phyloP scores from a whole-genome alignment of 2,797 vertebrate genomes.

The Lepidocolaptes lacrymiger region DNA sequence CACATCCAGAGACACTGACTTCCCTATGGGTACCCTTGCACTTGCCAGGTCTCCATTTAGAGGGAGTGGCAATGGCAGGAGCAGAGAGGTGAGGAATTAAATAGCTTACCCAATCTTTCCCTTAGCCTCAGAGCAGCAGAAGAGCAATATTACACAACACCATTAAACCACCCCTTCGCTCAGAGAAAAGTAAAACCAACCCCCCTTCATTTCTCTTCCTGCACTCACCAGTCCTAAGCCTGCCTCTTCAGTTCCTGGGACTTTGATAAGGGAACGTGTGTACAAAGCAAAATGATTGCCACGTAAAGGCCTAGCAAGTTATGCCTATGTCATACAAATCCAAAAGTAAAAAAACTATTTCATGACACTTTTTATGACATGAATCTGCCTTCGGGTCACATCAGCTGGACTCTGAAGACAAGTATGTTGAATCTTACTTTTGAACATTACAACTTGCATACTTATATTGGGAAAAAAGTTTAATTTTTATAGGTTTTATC shows the following conservation, averaged over 20 bases:
- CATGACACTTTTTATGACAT: not conserved
- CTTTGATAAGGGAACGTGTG: not conserved
- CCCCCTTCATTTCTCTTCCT: not conserved
- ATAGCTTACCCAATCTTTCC: not conserved
- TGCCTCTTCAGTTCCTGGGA: not conserved
- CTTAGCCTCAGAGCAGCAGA: not conserved
- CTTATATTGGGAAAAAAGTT: not conserved
- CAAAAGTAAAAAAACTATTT: not conserved
- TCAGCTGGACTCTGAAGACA: not conserved
- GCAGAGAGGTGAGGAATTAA: not conserved
- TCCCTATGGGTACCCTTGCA: not conserved
- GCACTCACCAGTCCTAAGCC: not conserved
- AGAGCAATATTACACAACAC: not conserved
- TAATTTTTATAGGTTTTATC: not conserved
- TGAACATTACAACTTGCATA: not conserved
- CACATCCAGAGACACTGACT: not conserved
- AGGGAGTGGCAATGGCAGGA: not conserved
- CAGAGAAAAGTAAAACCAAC: not conserved
- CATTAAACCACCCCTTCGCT: not conserved
- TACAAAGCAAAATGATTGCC: not conserved
- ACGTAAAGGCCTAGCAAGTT: not conserved
- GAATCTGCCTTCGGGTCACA: not conserved
- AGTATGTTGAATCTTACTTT: not conserved
- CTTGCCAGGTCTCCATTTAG: not conserved
- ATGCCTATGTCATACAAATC: not conserved